A percentile compares a stretch with the other conserved stretches of the same genome.
Conservation (phyloP, 1,140 invertebrate species). For the Periplaneta americana region DNA sequence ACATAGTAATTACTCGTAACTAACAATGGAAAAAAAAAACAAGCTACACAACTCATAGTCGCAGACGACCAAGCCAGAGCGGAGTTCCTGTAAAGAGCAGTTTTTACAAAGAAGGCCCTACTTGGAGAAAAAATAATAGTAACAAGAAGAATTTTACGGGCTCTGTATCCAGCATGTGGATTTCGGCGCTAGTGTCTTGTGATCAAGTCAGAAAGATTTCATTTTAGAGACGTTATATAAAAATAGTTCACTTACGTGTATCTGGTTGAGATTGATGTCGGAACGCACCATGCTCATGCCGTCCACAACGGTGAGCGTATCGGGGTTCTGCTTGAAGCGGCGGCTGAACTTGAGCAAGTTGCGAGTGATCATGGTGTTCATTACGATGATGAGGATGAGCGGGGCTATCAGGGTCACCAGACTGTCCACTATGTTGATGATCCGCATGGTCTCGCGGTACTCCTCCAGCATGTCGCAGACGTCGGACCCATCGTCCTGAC, state of each 20-base stretch:
- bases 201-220: too few relatives aligned
- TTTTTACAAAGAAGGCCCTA: too few relatives aligned
- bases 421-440: conserved; percentile 50
- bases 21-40: too few relatives aligned
- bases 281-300: conserved; percentile 21
- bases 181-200: too few relatives aligned
- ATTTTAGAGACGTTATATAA: too few relatives aligned
- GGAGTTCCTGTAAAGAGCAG: too few relatives aligned
- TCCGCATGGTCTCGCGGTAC: conserved; percentile 41
- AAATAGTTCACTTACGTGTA: conserved; percentile 32
- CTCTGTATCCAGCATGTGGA: too few relatives aligned
- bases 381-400: conserved; percentile 46
- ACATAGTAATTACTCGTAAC: too few relatives aligned
- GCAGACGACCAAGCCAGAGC: too few relatives aligned
- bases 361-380: conserved; percentile 51
- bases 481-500: conserved; percentile 32
- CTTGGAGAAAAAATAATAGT: too few relatives aligned
- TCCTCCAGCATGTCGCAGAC: conserved; percentile 40
- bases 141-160: too few relatives aligned
- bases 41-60: too few relatives aligned
- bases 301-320: conserved; percentile 25
- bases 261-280: conserved; percentile 38
- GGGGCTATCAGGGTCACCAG: conserved; percentile 49
- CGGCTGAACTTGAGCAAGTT: conserved; percentile 42
- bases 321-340: conserved; percentile 34